phyloP scores from a whole-genome alignment of 1,140 invertebrate species.

The Homalodisca vitripennis region DNA sequence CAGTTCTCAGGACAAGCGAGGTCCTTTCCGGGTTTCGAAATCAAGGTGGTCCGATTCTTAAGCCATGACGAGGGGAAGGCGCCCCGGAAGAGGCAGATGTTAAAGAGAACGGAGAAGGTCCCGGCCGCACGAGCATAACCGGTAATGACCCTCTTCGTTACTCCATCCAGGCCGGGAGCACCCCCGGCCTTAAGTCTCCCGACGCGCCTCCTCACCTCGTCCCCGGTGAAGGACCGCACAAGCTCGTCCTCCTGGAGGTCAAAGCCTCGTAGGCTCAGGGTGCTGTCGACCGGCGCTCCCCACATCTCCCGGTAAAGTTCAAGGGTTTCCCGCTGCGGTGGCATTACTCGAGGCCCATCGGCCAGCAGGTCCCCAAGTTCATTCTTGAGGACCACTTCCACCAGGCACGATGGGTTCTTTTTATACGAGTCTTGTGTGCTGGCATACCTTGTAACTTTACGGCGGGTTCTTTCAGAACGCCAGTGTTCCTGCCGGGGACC shows the following conservation, averaged over 20 bases:
- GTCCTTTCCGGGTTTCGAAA: slow-evolving; percentile 40
- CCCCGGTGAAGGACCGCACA: background rate
- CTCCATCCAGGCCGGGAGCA: slow-evolving; percentile 19
- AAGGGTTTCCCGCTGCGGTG: background rate
- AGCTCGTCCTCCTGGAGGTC: background rate
- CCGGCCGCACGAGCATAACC: too few species aligned
- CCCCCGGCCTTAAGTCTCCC: slow-evolving; percentile 17
- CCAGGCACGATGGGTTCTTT: background rate
- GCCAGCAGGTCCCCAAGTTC: background rate
- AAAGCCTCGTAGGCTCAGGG: background rate
- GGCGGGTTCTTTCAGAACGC: background rate
- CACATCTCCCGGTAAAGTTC: background rate
- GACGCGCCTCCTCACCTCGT: background rate
- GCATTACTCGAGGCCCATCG: background rate
- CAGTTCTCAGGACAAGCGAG: slow-evolving; percentile 29
- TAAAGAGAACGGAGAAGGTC: slow-evolving; percentile 24
- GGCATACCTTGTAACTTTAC: background rate
- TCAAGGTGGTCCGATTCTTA: slow-evolving; percentile 38
- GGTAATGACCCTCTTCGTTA: background rate
- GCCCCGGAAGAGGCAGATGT: background rate
- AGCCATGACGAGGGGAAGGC: slow-evolving; percentile 34
- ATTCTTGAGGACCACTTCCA: background rate
- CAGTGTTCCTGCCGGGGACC: background rate
- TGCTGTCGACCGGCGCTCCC: background rate
- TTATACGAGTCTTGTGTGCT: background rate